These are phyloP conservation scores for Mamestra brassicae DNA, from an alignment of 2,888 invertebrate species.

Conservation along the genomic window DNA sequence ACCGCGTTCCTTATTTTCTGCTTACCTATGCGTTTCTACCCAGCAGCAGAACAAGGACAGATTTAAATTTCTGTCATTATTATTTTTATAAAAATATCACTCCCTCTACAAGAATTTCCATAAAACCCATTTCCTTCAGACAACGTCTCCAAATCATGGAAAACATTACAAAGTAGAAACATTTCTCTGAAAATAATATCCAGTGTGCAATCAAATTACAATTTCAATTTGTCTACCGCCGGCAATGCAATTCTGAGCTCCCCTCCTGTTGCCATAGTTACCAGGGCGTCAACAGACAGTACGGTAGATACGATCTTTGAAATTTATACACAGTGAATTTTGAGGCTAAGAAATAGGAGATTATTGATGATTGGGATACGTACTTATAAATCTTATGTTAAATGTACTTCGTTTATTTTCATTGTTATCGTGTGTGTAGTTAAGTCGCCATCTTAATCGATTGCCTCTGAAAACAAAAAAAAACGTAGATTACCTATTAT, in stretches of 20 bases:
- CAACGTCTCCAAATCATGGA: conserved; percentile 31
- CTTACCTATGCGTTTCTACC: not conserved
- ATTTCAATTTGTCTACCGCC: conserved; percentile 63
- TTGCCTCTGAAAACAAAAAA: too few relatives aligned
- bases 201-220: conserved; percentile 61
- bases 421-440: too few relatives aligned
- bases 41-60: not conserved
- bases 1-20: not conserved
- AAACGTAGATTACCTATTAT: too few relatives aligned
- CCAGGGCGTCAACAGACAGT: conserved; percentile 66
- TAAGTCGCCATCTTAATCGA: too few relatives aligned
- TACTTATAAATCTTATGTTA: not conserved
- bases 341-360: not conserved
- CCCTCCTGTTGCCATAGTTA: conserved; percentile 67
- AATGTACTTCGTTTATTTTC: too few relatives aligned
- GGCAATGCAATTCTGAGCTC: conserved; percentile 54
- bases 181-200: conserved; percentile 51
- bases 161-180: conserved; percentile 42
- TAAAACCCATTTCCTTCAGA: conserved; percentile 23
- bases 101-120: not conserved
- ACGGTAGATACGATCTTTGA: conserved; percentile 52
- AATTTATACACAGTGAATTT: conserved; percentile 26
- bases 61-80: not conserved
- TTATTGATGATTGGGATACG: not conserved
- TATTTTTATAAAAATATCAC: conserved; percentile 12